Evolutionary conservation across 2,797 vertebrate species (phyloP).

Genomic region (Danio jaintianensis): DNA sequence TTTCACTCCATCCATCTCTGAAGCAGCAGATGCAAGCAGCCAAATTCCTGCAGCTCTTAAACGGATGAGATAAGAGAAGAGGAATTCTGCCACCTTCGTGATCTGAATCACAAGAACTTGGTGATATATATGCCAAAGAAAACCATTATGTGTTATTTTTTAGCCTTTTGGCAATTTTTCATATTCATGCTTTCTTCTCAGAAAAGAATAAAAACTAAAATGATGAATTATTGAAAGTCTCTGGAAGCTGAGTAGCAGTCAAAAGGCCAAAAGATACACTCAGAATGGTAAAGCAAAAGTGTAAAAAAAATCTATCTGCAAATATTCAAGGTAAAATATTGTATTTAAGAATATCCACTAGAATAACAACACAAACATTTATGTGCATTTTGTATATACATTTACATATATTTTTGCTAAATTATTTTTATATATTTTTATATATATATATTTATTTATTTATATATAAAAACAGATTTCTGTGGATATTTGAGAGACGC

Average conservation of each 20-base stretch:
- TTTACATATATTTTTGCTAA: neutral
- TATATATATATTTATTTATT: no score
- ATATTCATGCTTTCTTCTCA: neutral
- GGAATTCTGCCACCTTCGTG: slow-evolving; percentile 7
- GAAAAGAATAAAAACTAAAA: neutral
- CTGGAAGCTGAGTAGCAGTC: neutral
- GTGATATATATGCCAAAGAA: neutral
- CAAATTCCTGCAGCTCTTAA: neutral
- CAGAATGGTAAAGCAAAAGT: neutral
- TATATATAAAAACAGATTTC: no score
- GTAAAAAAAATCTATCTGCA: neutral
- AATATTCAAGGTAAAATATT: neutral
- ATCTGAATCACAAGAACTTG: neutral
- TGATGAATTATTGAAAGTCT: neutral
- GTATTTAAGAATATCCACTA: no score
- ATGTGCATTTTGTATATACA: no score
- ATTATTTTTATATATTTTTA: neutral
- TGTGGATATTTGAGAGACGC: neutral
- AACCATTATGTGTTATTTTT: neutral
- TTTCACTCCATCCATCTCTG: slow-evolving; percentile 13
- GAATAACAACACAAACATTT: no score
- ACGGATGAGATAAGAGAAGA: slow-evolving; percentile 4
- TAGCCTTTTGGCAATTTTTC: neutral
- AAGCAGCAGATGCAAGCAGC: neutral
- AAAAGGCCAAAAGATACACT: no score